Percentiles rank a stretch among this genome's conserved stretches.
Conservation (phyloP, 2,888 invertebrate species). For the Strigamia crassipes region DNA sequence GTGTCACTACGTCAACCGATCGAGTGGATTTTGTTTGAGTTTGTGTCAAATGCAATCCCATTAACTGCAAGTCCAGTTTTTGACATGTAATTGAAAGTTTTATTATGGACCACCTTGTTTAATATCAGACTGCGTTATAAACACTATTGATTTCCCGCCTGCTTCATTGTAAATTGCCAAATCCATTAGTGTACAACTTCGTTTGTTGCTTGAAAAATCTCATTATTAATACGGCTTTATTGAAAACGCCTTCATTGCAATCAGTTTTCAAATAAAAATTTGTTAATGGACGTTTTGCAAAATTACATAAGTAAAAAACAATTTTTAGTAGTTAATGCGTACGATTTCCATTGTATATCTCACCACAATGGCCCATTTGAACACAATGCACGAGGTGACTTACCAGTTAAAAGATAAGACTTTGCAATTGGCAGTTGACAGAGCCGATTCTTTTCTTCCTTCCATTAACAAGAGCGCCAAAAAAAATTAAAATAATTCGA, state of each 20-base stretch:
- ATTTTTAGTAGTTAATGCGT: too few relatives aligned
- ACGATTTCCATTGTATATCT: background rate
- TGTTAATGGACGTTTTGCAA: too few relatives aligned
- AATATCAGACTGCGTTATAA: background rate
- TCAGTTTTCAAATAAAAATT: background rate
- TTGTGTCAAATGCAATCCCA: conserved; percentile 19
- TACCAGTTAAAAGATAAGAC: conserved; percentile 27
- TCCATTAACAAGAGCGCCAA: background rate
- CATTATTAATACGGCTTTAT: background rate
- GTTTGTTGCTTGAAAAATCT: background rate
- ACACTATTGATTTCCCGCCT: background rate
- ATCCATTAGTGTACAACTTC: conserved; percentile 19
- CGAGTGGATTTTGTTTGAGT: conserved; percentile 28
- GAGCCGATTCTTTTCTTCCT: background rate
- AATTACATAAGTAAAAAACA: too few relatives aligned
- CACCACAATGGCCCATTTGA: background rate
- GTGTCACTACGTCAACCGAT: conserved; percentile 7
- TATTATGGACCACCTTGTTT: conserved; percentile 8
- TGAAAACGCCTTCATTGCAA: background rate
- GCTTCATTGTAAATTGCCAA: background rate
- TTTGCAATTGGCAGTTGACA: conserved; percentile 32
- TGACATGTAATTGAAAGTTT: conserved; percentile 39
- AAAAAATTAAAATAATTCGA: conserved; percentile 29
- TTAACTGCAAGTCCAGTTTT: conserved; percentile 27
- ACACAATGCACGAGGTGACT: conserved; percentile 12